Base-by-base conservation (phyloP, 2,888 invertebrate genomes). In the Anarsia innoxiella region DNA sequence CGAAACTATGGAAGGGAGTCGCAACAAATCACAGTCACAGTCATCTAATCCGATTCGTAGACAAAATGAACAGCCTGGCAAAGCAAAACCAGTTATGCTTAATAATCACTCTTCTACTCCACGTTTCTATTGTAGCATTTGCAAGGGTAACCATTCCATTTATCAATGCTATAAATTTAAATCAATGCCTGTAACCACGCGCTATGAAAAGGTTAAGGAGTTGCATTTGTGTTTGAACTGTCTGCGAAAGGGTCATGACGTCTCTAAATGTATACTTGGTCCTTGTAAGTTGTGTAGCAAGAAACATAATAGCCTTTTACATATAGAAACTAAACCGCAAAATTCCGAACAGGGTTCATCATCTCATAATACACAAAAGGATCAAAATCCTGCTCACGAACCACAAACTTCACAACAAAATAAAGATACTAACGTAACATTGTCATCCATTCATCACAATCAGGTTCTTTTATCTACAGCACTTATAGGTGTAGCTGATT, bases 221-320 rank as follows among this genome's bases (percentile, higher is more conserved):
- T 31, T 50, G 16, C 37, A 38, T n/a, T 19, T 45, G 9, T 48
- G 48, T 31, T 37, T 34, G 8, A 46, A 46, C 30, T 47, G 47
- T 31, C 37, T 47, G 33, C 45, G 48, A n/a, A 11, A 35, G 29
- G 48, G 41, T n/a, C 48, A 48, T 36, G 41, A 31, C 19, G 36
- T 13, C 25, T 11, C 13, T 9, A 35, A 34, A 23, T 48, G 50
- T 28, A 38, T 38, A 33, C 32, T 33, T n/a, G 32, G 23, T 10
- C 32, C 32, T 2, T 33, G 32, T 14, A 33, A 13, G 6, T 3
- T 31, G 13, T 33, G 12, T 8, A 9, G 6, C 9, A 8, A 23
- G n/a, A 33, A 23, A 23, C 32, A 23, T 12, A 33, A 33, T n/a
- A 23, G 9, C 14, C 6, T 14, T 5, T n/a, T 29, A 29, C 29